Base-by-base conservation (phyloP, 2,797 vertebrate genomes). In the Carapus acus region DNA sequence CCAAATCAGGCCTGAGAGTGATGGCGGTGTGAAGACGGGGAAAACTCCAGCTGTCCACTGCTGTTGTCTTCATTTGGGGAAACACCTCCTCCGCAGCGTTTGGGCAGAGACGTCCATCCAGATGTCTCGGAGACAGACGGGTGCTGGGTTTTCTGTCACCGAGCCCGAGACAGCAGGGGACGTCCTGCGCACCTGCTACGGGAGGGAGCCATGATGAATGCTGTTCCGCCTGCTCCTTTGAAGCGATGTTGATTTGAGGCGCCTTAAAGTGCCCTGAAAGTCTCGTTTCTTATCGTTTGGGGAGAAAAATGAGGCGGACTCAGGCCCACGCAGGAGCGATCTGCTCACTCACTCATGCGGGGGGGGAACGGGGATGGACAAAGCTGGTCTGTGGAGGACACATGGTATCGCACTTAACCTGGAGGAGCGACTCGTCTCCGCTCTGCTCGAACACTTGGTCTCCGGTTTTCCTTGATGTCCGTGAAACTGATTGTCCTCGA, bases 81-180 rank as follows among this genome's bases (percentile, higher is more conserved):
- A 57, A 54, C 43, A 36, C 6, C 39, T 68, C 60, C 43, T 55
- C 58, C 46, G 44, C 37, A 27, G 36, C 33, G 29, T 37, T 52
- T 59, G 58, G 63, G 65, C 64, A 69, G 68, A 47, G 62, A 34
- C n/a, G 47, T 59, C 54, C 55, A 50, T 56, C 60, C 61, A 34
- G 24, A 44, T 38, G 54, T 49, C 20, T 51, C n/a, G 14, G 54
- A 55, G 42, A 59, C 18, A 33, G 19, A 27, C 49, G 38, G 17
- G n/a, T 5, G 41, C 19, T 45, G 41, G 15, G 23, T 57, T 54
- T 61, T 58, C 50, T 19, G 18, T 58, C 53, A 54, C 48, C 33
- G 11, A 8, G 17, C 59, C n/a, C 49, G 37, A 61, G 47, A 56
- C 12, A 43, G 51, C 22, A 18, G 38, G 3, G 49, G 46, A 60